Evolutionary conservation across 2,797 vertebrate species (phyloP).

Genomic region (Cossypha polioptera): DNA sequence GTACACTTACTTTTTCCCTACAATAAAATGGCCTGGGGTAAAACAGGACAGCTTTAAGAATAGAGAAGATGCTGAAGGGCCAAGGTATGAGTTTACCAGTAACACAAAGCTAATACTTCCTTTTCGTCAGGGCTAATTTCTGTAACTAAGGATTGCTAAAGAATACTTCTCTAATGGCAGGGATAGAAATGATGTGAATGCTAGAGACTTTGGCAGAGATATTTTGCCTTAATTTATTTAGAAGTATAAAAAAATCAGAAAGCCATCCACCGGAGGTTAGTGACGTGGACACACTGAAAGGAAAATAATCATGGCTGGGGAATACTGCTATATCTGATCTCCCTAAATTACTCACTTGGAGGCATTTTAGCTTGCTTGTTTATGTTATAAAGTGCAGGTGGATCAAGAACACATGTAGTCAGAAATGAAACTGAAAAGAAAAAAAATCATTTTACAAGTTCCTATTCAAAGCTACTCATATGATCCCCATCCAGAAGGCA

Average conservation of each 20-base stretch:
- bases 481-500: slow-evolving; percentile 10
- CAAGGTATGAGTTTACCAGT: background rate
- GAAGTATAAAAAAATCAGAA: background rate
- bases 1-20: background rate
- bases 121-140: background rate
- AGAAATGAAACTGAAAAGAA: background rate
- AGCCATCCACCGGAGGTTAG: background rate
- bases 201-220: background rate
- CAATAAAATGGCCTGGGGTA: background rate
- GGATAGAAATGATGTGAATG: background rate
- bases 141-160: background rate
- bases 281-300: background rate
- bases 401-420: background rate
- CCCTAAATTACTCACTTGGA: background rate
- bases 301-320: background rate
- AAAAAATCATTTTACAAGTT: background rate
- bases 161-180: background rate
- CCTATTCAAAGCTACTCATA: background rate
- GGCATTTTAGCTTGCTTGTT: background rate
- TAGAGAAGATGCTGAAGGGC: background rate
- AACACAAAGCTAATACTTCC: background rate
- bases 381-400: background rate
- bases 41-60: background rate
- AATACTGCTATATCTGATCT: background rate
- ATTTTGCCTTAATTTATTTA: background rate